phyloP scores from a whole-genome alignment of 2,797 vertebrate genomes.

The Pempheris klunzingeri region DNA sequence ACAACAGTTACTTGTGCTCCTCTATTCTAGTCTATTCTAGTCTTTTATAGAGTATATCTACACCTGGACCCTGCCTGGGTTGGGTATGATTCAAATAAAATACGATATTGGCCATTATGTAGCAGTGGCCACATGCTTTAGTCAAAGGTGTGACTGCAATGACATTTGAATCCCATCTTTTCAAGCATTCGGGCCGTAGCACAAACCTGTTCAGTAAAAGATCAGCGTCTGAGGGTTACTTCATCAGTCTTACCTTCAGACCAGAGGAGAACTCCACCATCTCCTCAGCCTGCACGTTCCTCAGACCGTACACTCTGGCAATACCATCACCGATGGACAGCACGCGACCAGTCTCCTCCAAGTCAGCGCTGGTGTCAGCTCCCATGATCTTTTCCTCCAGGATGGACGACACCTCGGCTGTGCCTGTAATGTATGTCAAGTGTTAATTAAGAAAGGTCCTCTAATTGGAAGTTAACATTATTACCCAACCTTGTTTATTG shows the following conservation, averaged over 20 bases:
- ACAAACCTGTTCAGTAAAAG: background rate
- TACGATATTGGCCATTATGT: too few species aligned
- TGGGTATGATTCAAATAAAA: too few species aligned
- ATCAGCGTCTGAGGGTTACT: background rate
- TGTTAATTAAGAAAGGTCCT: background rate
- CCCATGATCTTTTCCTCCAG: slow-evolving; percentile 96
- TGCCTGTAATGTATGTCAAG: slow-evolving; percentile 51
- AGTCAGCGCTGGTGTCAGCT: slow-evolving; percentile 89
- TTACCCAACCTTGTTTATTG: too few species aligned
- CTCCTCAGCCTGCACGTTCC: slow-evolving; percentile 98
- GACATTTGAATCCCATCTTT: background rate
- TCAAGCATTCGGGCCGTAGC: background rate
- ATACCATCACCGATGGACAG: slow-evolving; percentile 97
- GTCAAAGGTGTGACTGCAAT: background rate
- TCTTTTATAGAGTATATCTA: background rate
- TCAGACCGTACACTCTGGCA: slow-evolving; percentile 94
- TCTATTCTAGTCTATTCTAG: background rate
- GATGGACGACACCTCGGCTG: slow-evolving; percentile 92
- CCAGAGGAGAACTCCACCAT: slow-evolving; percentile 99
- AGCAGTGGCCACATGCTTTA: background rate
- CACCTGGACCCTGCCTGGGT: too few species aligned
- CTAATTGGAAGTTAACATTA: background rate
- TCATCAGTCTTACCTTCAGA: slow-evolving; percentile 87
- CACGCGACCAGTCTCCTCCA: slow-evolving; percentile 96
- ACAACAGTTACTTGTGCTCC: background rate